phyloP scores from a whole-genome alignment of 2,113 vertebrate genomes.

The Rhea americana region DNA sequence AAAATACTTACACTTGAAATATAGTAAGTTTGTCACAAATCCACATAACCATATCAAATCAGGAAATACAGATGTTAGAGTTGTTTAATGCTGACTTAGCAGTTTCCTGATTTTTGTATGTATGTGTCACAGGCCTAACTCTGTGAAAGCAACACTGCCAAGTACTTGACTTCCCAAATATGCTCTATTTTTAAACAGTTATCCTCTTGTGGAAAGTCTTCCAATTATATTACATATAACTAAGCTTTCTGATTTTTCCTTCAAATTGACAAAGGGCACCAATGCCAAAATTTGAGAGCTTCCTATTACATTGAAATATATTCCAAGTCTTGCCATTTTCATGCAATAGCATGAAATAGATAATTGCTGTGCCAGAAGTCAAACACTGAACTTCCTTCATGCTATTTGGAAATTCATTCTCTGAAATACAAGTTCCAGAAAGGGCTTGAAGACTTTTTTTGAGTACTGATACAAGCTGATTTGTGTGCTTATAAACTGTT shows the following conservation, averaged over 20 bases:
- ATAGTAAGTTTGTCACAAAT: neutral
- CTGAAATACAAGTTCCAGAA: neutral
- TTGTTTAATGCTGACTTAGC: conserved; percentile 21
- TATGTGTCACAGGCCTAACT: neutral
- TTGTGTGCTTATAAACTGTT: neutral
- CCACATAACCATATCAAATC: neutral
- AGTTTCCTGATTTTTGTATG: neutral
- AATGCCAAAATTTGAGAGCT: neutral
- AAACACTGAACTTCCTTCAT: neutral
- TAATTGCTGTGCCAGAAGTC: neutral
- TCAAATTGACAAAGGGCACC: neutral
- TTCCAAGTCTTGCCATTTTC: neutral
- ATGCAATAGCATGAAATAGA: neutral
- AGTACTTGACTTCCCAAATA: conserved; percentile 5
- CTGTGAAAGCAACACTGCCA: neutral
- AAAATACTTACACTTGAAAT: neutral
- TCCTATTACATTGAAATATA: neutral
- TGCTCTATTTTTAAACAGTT: neutral
- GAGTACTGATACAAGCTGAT: neutral
- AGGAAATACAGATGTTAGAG: neutral
- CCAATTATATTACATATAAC: neutral
- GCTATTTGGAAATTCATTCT: neutral
- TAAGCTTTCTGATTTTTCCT: neutral
- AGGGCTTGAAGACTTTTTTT: neutral
- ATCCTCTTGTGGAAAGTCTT: neutral